phyloP scores from a whole-genome alignment of 2,888 invertebrate genomes.

The Stegana nigrithorax region DNA sequence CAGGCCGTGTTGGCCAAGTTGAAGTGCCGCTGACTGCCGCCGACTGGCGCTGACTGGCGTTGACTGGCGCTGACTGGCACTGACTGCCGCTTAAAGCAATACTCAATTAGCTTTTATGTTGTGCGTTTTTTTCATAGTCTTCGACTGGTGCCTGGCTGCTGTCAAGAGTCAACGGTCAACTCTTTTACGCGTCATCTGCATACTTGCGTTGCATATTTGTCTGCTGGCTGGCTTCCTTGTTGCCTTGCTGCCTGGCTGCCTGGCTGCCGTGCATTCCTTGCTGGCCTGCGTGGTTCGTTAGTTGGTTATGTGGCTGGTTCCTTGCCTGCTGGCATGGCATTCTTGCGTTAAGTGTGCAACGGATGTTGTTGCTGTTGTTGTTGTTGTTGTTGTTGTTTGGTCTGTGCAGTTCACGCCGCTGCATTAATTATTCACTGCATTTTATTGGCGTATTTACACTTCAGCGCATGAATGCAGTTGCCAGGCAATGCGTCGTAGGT shows the following conservation, averaged over 20 bases:
- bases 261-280: no score
- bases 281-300: no score
- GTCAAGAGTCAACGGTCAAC: conserved; percentile 2
- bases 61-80: neutral
- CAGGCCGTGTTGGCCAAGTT: neutral
- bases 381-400: no score
- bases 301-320: no score
- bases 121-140: neutral
- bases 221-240: neutral
- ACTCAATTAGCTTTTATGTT: neutral
- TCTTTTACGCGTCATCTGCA: neutral
- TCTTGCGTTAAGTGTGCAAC: no score
- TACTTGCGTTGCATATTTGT: no score
- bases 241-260: neutral
- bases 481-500: neutral
- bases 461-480: conserved; percentile 2
- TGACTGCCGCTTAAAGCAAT: neutral
- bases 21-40: neutral
- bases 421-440: conserved; percentile 51
- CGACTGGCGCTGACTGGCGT: neutral
- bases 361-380: neutral
- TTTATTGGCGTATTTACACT: conserved; percentile 36
- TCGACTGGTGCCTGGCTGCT: no score
- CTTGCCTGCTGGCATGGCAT: no score
- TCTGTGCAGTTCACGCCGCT: neutral